Evolutionary conservation across 2,113 vertebrate species (phyloP).

Genomic region (Epinephelus lanceolatus): DNA sequence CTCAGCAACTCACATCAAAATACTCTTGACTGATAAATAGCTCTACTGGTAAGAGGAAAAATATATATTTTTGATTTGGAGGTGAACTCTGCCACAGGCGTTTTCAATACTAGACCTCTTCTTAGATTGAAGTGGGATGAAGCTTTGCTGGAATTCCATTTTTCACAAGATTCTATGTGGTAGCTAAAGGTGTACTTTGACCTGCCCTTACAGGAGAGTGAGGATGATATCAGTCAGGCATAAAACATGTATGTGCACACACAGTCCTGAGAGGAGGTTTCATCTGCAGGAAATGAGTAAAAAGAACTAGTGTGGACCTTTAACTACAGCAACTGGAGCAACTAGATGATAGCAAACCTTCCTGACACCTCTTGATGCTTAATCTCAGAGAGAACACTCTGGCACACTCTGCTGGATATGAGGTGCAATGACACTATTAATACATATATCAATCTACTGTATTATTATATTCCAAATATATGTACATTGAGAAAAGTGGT

Average conservation of each 20-base stretch:
- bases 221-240: neutral
- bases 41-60: too few species aligned
- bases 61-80: too few species aligned
- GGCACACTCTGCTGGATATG: conserved; percentile 53
- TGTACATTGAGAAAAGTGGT: neutral
- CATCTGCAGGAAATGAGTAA: neutral
- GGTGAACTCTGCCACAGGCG: neutral
- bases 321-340: neutral
- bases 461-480: neutral
- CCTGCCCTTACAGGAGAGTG: neutral
- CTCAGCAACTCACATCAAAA: too few species aligned
- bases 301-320: neutral
- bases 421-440: conserved; percentile 12
- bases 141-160: neutral
- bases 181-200: neutral
- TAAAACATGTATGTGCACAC: too few species aligned
- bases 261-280: neutral
- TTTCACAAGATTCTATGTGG: neutral
- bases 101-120: neutral
- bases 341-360: neutral
- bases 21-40: too few species aligned
- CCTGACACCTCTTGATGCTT: neutral
- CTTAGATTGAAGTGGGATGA: neutral
- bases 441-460: neutral
- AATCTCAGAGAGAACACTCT: conserved; percentile 6